Conservation (phyloP, 2,113 vertebrate genomes). For the Apodemus speciosus region DNA sequence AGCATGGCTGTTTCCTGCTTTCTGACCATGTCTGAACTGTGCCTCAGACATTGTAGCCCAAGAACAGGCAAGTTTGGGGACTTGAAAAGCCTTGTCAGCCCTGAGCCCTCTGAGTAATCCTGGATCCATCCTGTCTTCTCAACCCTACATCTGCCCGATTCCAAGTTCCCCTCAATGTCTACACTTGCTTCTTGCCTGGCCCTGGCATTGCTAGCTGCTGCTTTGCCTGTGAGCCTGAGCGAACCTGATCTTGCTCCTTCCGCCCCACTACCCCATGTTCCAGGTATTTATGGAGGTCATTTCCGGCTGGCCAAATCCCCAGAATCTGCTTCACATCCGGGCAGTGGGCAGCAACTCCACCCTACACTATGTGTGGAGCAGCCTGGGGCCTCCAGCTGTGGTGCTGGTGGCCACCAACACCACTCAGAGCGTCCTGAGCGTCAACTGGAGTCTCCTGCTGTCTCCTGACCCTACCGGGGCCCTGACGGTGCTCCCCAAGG, state of each 20-base stretch:
- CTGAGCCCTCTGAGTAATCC: background rate
- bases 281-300: conserved; percentile 89
- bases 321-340: conserved; percentile 89
- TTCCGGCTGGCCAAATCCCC: conserved; percentile 71
- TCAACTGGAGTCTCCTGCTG: conserved; percentile 90
- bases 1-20: background rate
- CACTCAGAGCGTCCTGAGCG: conserved; percentile 80
- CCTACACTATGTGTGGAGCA: conserved; percentile 92
- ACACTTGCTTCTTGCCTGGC: background rate
- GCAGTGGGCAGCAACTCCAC: conserved; percentile 88
- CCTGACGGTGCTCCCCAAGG: conserved; percentile 87
- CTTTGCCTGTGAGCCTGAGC: background rate
- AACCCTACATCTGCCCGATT: background rate
- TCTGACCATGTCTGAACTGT: background rate
- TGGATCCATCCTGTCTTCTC: background rate
- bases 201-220: background rate
- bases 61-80: background rate
- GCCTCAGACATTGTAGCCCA: background rate
- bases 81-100: background rate
- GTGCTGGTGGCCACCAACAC: conserved; percentile 89
- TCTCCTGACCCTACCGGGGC: conserved; percentile 77
- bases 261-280: background rate
- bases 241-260: background rate
- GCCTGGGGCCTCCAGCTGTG: conserved; percentile 88
- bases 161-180: too few species aligned